Evolutionary conservation across 2,888 invertebrate species (phyloP), one percentile per base, ranked within the genome.

Genomic region (Physocephala rufipes): DNA sequence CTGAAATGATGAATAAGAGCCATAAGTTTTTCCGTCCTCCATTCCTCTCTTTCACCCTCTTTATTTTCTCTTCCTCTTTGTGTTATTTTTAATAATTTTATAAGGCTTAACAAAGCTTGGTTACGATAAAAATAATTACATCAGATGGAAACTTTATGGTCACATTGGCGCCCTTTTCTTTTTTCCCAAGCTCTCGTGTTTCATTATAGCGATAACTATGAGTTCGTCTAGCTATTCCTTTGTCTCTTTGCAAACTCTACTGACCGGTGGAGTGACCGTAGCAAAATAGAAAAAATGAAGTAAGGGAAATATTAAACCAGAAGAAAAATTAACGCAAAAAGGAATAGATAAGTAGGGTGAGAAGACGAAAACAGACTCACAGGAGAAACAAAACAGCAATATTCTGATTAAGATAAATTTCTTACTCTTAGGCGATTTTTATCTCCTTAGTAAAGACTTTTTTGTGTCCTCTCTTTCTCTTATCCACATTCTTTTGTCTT

Each of bases 91-190:
- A 51, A 28, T 21, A 26, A 65, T 28, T 49, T 65, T 9, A 9
- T 3, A 65, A n/a, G 28, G 15, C 51, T 65, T 51, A 24, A 30
- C 51, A 28, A 65, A n/a, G 28, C 49, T 28, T 65, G 28, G 30
- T 49, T 30, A 51, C 51, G 26, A 64, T 24, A 47, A 65, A 65
- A 47, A 49, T 28, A 43, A 12, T 28, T 24, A 28, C 49, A 9
- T 5, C 12, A 19, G 43, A 62, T 19, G 58, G 36, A 47, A 51
- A 19, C 36, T 30, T 66, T 43, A 73, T 68, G 77, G 78, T 76
- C 80, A 77, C 80, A 81, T 79, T 78, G 80, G 80, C 80, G 81
- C 80, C 80, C 79, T 80, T 81, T 81, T 79, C 79, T 80, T 80
- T 79, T 81, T 80, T 80, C 78, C 79, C 77, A 28, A 53, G 19